Evolutionary conservation across 2,113 vertebrate genomes (phyloP).

Genomic region (Ellobius talpinus): DNA sequence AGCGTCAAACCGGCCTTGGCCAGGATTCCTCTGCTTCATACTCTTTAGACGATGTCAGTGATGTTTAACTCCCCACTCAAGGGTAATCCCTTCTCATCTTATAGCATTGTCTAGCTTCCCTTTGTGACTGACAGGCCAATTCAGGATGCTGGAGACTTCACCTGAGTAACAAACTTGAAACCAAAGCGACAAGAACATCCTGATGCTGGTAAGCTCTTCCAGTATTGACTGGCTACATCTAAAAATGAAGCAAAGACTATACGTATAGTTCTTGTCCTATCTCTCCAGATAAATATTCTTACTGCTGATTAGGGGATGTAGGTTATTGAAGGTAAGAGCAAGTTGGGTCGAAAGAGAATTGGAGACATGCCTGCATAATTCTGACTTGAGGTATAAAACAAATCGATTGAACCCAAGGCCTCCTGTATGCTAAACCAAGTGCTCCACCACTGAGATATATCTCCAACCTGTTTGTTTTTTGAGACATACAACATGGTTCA

Average conservation of each 20-base stretch:
- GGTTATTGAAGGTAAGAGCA: constrained; percentile 34
- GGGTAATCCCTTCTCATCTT: constrained; percentile 26
- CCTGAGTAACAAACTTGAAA: constrained; percentile 43
- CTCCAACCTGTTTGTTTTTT: not conserved
- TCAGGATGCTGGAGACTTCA: constrained; percentile 36
- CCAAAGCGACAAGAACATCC: not conserved
- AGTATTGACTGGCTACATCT: constrained; percentile 22
- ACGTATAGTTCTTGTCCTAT: not conserved
- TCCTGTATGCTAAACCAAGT: not conserved
- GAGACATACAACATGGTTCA: not conserved
- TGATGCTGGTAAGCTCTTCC: not conserved
- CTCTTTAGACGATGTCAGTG: not conserved
- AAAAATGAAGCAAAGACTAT: constrained; percentile 30
- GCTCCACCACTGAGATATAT: not conserved
- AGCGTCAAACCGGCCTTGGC: not conserved
- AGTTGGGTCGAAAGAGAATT: constrained; percentile 46
- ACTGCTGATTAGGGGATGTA: not conserved
- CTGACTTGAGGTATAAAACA: not conserved
- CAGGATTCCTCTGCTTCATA: constrained; percentile 57
- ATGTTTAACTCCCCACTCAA: constrained; percentile 4
- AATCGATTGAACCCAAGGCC: not conserved
- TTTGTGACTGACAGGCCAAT: constrained; percentile 42
- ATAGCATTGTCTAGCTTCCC: constrained; percentile 25
- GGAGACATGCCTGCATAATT: not conserved
- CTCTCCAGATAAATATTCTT: constrained; percentile 47